phyloP scores from a whole-genome alignment of 2,888 invertebrate species.

The Podotricha telesiphe region DNA sequence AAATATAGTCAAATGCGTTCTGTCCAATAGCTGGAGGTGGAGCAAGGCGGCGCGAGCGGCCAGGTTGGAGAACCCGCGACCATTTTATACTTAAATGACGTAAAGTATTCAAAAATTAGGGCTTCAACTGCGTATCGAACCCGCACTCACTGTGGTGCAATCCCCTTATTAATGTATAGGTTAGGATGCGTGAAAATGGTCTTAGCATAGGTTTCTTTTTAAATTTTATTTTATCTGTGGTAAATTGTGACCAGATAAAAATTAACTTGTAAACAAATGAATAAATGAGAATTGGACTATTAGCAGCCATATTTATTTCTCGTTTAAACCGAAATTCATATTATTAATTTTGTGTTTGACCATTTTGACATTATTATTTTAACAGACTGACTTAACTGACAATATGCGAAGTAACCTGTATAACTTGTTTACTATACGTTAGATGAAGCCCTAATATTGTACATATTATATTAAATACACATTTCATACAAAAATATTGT shows the following conservation, averaged over 20 bases:
- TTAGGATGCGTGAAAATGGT: background rate
- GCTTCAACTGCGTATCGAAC: conserved; percentile 35
- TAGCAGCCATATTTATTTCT: too few relatives aligned
- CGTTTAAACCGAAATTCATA: too few relatives aligned
- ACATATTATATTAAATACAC: conserved; percentile 10
- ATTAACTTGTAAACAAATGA: background rate
- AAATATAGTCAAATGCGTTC: background rate
- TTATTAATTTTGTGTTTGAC: too few relatives aligned
- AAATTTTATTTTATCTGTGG: background rate
- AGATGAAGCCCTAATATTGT: conserved; percentile 33
- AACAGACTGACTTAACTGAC: background rate
- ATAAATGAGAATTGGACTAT: background rate
- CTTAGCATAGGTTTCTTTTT: background rate
- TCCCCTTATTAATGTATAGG: too few relatives aligned
- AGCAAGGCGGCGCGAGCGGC: conserved; percentile 45
- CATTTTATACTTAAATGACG: conserved; percentile 28
- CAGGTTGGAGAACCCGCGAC: conserved; percentile 49
- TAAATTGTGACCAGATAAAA: too few relatives aligned
- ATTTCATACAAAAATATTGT: background rate
- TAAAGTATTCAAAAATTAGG: conserved; percentile 38
- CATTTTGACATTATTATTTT: background rate
- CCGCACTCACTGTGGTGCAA: background rate
- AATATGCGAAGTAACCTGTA: background rate
- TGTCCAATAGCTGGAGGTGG: conserved; percentile 52
- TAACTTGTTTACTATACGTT: background rate